Evolutionary conservation across 2,797 vertebrate species (phyloP), one percentile per base, ranked within the genome.

Genomic region (Anguilla megastoma): DNA sequence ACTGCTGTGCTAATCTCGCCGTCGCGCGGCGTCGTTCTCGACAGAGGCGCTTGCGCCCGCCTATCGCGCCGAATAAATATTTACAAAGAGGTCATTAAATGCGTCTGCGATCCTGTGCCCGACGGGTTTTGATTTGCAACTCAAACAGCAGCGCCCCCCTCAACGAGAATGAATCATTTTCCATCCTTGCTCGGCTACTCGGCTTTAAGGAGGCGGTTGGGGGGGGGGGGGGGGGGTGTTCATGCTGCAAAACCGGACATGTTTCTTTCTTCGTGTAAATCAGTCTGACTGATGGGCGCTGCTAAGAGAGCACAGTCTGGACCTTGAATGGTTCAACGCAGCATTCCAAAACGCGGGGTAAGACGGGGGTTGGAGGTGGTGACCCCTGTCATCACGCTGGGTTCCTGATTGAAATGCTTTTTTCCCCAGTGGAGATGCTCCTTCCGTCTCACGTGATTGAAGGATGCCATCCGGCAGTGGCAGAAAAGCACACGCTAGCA

Each of bases 391-490:
- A 89, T 76, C 88, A 83, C 84, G 74, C 63, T 74, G 89, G 56
- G 48, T 36, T 33, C 66, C 33, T 91, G 90, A 93, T 87, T 91
- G 91, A 92, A 90, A 87, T 88, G 74, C 84, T 36, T 50, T 63
- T 87, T 82, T 9, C 85, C 36, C 69, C 58, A 82, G 85, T 69
- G 80, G 48, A 58, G 50, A 85, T 14, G 21, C 36, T 36, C 76
- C 84, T 16, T 18, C 7, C 33, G 76, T 85, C 86, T 58, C 60
- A 84, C 45, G 86, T 88, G 79, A 89, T 79, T 85, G 50, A 27
- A 56, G 58, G 89, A 86, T 6, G 84, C 79, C n/a, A 56, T 85
- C 84, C 50, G 33, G 36, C 84, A 60, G 50, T 16, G 54, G 21
- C 50, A 58, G 8, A 84, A 84, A n/a, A 36, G 10, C 18, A 10